Conservation (phyloP, 2,888 invertebrate genomes). For the Muschampia plurimacula region DNA sequence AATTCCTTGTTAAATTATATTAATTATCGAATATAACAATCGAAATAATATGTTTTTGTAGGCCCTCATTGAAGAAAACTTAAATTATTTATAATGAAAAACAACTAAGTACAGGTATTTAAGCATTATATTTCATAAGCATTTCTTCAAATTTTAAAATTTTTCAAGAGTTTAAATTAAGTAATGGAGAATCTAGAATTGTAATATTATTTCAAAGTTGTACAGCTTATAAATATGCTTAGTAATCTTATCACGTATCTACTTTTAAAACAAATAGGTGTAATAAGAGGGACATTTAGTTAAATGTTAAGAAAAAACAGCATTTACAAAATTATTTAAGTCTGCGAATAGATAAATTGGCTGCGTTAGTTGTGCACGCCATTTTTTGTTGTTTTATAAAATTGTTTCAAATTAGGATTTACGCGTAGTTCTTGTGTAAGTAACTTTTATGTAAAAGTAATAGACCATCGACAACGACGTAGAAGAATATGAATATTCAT, state of each 20-base stretch:
- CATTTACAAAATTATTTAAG: no score
- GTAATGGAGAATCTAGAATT: not conserved
- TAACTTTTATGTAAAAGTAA: no score
- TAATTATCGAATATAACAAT: not conserved
- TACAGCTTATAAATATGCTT: not conserved
- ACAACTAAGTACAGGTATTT: not conserved
- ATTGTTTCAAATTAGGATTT: no score
- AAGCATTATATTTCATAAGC: not conserved
- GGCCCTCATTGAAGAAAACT: not conserved
- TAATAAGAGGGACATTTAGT: not conserved
- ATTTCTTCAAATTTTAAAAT: not conserved
- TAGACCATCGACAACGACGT: no score
- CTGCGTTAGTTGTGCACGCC: no score
- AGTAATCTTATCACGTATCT: not conserved
- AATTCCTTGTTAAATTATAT: conserved; percentile 2
- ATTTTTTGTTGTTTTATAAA: no score
- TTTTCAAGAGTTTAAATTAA: not conserved
- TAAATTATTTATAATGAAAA: not conserved
- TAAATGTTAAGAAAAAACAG: not conserved
- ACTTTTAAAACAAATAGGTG: not conserved
- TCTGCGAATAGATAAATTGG: no score
- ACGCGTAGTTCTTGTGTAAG: no score
- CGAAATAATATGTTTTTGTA: not conserved
- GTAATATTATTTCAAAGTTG: not conserved
- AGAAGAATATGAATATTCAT: no score